These are phyloP conservation scores for Baccha elongata DNA, from an alignment of 2,888 invertebrate species.

Conservation along the genomic window DNA sequence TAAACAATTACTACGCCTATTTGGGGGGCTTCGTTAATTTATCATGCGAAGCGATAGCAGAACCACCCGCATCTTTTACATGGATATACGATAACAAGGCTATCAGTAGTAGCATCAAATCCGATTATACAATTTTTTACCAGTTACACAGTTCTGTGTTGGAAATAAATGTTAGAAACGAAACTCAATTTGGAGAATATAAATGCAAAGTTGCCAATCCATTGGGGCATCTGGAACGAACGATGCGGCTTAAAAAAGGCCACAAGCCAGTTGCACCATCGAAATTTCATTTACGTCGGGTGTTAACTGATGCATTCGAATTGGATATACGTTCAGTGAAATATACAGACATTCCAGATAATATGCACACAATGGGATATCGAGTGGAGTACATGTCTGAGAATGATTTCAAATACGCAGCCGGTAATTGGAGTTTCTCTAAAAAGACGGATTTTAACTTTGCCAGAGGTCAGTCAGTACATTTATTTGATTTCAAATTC, in stretches of 20 bases:
- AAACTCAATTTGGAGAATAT: constrained; percentile 83
- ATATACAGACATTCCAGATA: constrained; percentile 78
- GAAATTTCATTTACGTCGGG: constrained; percentile 79
- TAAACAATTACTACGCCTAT: constrained; percentile 79
- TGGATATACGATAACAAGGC: constrained; percentile 82
- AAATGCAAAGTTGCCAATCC: constrained; percentile 84
- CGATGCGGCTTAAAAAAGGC: constrained; percentile 83
- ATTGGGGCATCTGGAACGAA: constrained; percentile 83
- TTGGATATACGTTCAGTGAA: constrained; percentile 81
- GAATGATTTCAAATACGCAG: constrained; percentile 79
- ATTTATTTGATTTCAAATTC: background rate
- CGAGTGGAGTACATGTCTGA: constrained; percentile 81
- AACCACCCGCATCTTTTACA: constrained; percentile 84
- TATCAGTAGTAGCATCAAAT: constrained; percentile 77
- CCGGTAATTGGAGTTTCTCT: constrained; percentile 81
- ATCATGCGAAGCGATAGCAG: constrained; percentile 85
- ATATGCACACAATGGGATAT: constrained; percentile 81
- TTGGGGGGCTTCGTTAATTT: constrained; percentile 85
- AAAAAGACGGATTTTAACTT: constrained; percentile 80
- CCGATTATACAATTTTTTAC: constrained; percentile 80
- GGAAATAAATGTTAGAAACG: constrained; percentile 79
- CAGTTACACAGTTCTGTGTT: constrained; percentile 80
- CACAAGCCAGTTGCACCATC: constrained; percentile 83
- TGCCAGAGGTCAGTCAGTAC: constrained; percentile 79
- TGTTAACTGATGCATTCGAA: constrained; percentile 81